Conservation (phyloP, 64 coral and sea anemone genomes). For the Pocillopora verrucosa region DNA sequence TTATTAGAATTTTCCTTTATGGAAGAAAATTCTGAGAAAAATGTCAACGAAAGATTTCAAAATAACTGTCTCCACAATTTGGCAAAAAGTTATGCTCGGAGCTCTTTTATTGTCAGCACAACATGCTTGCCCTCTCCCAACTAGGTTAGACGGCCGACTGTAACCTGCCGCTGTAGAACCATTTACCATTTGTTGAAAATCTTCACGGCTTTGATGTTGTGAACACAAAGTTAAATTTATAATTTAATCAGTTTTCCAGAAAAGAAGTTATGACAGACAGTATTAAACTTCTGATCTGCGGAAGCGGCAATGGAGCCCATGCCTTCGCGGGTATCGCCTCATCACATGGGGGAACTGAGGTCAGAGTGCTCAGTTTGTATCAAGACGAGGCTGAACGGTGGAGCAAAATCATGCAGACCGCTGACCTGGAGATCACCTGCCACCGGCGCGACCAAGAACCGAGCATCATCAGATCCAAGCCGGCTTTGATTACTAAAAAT, state of each 20-base stretch:
- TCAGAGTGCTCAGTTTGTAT: constrained; percentile 62
- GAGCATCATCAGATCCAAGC: constrained; percentile 39
- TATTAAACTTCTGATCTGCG: constrained; percentile 54
- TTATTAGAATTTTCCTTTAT: no score
- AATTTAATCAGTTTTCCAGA: not conserved
- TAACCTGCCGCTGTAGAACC: no score
- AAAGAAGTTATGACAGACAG: not conserved
- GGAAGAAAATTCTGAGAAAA: no score
- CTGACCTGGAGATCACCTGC: constrained; percentile 23
- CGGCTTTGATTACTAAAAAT: constrained; percentile 61
- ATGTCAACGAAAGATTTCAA: no score
- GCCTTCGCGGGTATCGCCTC: constrained; percentile 61
- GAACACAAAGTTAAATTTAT: no score
- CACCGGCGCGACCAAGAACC: constrained; percentile 22
- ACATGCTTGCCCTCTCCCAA: no score
- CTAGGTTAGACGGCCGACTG: no score
- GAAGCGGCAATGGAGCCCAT: constrained; percentile 64
- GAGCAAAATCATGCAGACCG: constrained; percentile 29
- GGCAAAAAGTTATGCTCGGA: no score
- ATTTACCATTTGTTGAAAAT: no score
- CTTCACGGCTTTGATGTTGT: no score
- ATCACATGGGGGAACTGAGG: constrained; percentile 48
- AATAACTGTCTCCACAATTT: no score
- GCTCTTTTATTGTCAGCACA: no score
- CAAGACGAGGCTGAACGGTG: constrained; percentile 61